Conservation (phyloP, 1,140 invertebrate genomes). For the Diuraphis noxia region DNA sequence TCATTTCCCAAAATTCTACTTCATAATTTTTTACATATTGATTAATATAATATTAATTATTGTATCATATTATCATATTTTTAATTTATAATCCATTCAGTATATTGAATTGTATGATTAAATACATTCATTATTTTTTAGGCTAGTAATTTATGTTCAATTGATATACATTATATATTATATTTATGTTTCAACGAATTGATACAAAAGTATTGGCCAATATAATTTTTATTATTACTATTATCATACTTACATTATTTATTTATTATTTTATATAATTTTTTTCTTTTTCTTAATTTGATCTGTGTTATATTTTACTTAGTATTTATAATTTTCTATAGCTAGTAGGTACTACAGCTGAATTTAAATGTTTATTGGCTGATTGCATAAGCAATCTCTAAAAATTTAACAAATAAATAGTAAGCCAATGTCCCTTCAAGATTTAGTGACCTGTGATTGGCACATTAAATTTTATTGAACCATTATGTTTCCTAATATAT, state of each 20-base stretch:
- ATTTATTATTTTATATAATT: not conserved
- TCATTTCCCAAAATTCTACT: not conserved
- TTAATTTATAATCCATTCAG: not conserved
- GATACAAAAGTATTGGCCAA: not conserved
- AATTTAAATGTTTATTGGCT: not conserved
- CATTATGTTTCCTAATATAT: too few species aligned
- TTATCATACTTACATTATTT: not conserved
- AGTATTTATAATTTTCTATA: not conserved
- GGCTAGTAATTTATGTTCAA: constrained; percentile 7
- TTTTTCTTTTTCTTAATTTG: not conserved
- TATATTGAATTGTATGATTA: not conserved
- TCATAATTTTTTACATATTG: not conserved
- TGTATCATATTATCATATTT: constrained; percentile 19
- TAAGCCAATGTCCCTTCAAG: too few species aligned
- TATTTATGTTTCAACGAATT: not conserved
- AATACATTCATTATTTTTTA: constrained; percentile 30
- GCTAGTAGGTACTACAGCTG: not conserved
- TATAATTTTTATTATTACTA: not conserved
- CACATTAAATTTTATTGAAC: too few species aligned
- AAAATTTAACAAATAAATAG: too few species aligned
- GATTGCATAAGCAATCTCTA: too few species aligned
- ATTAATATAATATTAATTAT: not conserved
- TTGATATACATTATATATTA: not conserved
- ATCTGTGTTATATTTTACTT: not conserved
- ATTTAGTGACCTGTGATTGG: too few species aligned